Evolutionary conservation across 2,797 vertebrate genomes (phyloP).

Genomic region (Hipposideros larvatus): DNA sequence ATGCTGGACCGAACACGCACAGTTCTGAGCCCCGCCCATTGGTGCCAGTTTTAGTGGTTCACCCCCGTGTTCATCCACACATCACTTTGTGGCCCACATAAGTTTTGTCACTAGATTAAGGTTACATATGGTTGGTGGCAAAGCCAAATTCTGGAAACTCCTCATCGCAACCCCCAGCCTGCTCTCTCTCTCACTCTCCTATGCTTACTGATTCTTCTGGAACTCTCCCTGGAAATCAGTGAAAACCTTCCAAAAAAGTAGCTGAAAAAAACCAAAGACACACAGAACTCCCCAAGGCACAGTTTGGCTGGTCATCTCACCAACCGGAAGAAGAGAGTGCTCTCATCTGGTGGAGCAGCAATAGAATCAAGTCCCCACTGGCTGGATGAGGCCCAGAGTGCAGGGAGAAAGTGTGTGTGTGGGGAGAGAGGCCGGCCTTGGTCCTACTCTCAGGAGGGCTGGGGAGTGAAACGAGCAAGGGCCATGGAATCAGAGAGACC

Average conservation of each 20-base stretch:
- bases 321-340: not conserved
- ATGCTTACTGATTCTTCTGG: not conserved
- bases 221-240: not conserved
- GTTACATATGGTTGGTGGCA: not conserved
- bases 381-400: not conserved
- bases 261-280: not conserved
- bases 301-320: not conserved
- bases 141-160: not conserved
- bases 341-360: not conserved
- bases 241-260: not conserved
- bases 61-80: too few relatives aligned
- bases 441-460: too few relatives aligned
- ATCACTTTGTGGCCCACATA: not conserved
- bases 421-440: not conserved
- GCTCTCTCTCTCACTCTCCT: not conserved
- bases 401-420: not conserved
- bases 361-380: accelerated
- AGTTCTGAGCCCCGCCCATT: not conserved
- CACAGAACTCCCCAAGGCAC: not conserved
- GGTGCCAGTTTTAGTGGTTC: not conserved
- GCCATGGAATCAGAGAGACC: too few relatives aligned
- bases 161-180: not conserved
- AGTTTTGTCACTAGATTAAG: not conserved
- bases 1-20: too few relatives aligned
- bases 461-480: not conserved